These are phyloP conservation scores for Ascaphus truei DNA, from an alignment of 2,113 vertebrate genomes.

Conservation along the genomic window DNA sequence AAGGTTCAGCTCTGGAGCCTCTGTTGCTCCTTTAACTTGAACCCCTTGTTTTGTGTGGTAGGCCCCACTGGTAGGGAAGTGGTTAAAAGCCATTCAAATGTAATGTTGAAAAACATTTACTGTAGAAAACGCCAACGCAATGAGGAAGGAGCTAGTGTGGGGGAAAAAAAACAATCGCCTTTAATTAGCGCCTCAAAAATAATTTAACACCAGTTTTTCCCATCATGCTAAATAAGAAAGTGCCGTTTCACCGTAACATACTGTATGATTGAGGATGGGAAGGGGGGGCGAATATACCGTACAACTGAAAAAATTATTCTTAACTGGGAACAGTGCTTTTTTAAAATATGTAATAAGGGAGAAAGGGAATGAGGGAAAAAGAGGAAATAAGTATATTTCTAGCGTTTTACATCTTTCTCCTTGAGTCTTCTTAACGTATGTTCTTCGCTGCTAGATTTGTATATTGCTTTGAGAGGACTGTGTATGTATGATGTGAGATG, in stretches of 20 bases:
- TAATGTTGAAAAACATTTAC: too few species aligned
- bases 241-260: constrained; percentile 23
- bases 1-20: too few species aligned
- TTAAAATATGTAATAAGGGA: background rate
- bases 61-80: too few species aligned
- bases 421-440: background rate
- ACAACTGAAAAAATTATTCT: constrained; percentile 15
- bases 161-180: background rate
- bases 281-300: constrained; percentile 23
- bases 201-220: background rate
- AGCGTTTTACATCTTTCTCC: too few species aligned
- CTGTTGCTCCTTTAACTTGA: too few species aligned
- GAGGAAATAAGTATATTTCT: background rate
- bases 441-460: background rate
- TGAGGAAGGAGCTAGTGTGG: background rate
- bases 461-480: background rate
- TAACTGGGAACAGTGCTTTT: constrained; percentile 25
- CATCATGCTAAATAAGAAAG: constrained; percentile 13
- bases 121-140: too few species aligned
- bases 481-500: background rate
- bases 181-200: constrained; percentile 1
- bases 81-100: too few species aligned
- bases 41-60: too few species aligned
- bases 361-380: background rate
- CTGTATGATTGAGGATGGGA: constrained; percentile 19